Conservation (phyloP, 2,888 invertebrate species). For the Napeogenes sylphis region DNA sequence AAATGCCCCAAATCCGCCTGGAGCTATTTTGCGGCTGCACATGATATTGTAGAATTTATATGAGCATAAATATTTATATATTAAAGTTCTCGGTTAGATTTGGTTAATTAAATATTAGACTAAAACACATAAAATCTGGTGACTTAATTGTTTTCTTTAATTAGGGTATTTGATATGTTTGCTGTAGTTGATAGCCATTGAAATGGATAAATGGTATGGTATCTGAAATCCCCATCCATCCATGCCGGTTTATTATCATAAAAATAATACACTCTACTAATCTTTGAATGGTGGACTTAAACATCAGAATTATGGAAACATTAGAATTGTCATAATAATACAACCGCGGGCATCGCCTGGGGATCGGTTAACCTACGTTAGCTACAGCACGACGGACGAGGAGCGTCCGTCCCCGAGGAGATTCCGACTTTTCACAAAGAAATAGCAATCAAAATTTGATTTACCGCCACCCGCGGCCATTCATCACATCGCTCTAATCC, state of each 20-base stretch:
- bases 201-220: too few species aligned
- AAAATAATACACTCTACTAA: not conserved
- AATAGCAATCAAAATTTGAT: conserved; percentile 78
- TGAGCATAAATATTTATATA: too few species aligned
- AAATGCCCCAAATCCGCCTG: conserved; percentile 10
- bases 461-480: conserved; percentile 75
- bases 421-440: conserved; percentile 73
- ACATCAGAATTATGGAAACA: conserved; percentile 40
- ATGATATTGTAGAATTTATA: not conserved
- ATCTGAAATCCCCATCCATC: too few species aligned
- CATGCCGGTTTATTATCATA: too few species aligned
- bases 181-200: too few species aligned
- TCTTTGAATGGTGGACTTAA: not conserved
- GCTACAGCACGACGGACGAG: conserved; percentile 51
- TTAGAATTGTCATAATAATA: conserved; percentile 55
- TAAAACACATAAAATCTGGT: too few species aligned
- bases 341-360: conserved; percentile 51
- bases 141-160: too few species aligned
- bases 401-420: conserved; percentile 51
- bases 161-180: too few species aligned
- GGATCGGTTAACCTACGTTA: conserved; percentile 73
- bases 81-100: too few species aligned
- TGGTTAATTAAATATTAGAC: too few species aligned
- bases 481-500: conserved; percentile 73
- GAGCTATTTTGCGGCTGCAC: not conserved